A percentile compares a stretch with the other conserved stretches of the same genome.
phyloP scores from a whole-genome alignment of 2,113 vertebrate species.

The Burhinus oedicnemus region DNA sequence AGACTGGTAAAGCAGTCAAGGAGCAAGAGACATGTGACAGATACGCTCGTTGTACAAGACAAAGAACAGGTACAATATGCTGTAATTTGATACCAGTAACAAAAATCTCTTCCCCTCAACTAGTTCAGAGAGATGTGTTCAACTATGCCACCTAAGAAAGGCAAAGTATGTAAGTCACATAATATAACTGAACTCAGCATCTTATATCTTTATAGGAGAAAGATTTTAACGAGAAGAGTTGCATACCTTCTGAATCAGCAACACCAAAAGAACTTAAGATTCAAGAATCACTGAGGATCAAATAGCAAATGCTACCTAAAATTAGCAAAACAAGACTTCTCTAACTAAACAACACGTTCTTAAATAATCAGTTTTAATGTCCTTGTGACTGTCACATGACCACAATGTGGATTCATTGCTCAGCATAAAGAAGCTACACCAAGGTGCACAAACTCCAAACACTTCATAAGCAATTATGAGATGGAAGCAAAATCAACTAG shows the following conservation, averaged over 20 bases:
- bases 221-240: not conserved
- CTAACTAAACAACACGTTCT: not conserved
- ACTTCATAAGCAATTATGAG: not conserved
- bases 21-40: not conserved
- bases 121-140: not conserved
- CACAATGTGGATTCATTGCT: not conserved
- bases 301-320: not conserved
- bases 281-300: not conserved
- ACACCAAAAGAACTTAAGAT: not conserved
- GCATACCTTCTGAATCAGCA: not conserved
- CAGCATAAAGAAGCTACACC: not conserved
- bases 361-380: not conserved
- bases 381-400: not conserved
- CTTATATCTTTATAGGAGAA: not conserved
- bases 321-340: not conserved
- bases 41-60: rapidly evolving
- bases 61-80: not conserved
- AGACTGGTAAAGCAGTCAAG: not conserved
- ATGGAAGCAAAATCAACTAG: not conserved
- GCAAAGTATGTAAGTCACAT: not conserved
- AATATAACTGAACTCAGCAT: not conserved
- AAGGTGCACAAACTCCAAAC: not conserved
- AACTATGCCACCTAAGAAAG: not conserved
- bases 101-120: not conserved
- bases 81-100: not conserved